These are phyloP conservation scores for Panagrolaimus sp. DNA, from an alignment of 1,140 invertebrate species.

Conservation along the genomic window DNA sequence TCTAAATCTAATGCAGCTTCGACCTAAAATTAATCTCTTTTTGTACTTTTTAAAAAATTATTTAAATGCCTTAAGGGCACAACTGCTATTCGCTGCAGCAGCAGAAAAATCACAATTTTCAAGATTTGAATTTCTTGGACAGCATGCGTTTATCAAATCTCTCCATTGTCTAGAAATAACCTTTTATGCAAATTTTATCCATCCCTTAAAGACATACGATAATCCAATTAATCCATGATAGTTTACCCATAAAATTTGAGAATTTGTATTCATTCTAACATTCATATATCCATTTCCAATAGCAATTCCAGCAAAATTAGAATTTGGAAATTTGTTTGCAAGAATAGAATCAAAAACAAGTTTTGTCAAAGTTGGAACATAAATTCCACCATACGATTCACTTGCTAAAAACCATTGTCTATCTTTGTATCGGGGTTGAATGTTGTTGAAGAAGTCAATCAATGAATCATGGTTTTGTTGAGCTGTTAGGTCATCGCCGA, in stretches of 20 bases:
- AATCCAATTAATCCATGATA: conserved; percentile 27
- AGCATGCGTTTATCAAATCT: conserved; percentile 21
- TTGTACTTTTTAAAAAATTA: conserved; percentile 19
- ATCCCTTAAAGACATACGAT: too few relatives aligned
- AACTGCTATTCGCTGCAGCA: conserved; percentile 23
- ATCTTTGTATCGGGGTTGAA: conserved; percentile 22
- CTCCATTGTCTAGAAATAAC: conserved; percentile 21
- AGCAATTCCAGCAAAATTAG: conserved; percentile 29
- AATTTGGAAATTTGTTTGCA: conserved; percentile 22
- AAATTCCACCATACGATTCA: conserved; percentile 34
- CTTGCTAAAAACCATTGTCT: conserved; percentile 28
- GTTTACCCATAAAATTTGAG: conserved; percentile 16
- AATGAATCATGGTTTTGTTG: conserved; percentile 27
- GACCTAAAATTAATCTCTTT: neutral
- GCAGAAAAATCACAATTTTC: conserved; percentile 21
- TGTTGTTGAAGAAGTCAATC: conserved; percentile 23
- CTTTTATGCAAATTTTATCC: too few relatives aligned
- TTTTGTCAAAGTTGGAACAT: conserved; percentile 28
- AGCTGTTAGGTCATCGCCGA: conserved; percentile 28
- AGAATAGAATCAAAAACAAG: conserved; percentile 20
- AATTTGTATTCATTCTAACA: conserved; percentile 30
- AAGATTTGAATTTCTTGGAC: neutral
- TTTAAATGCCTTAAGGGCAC: neutral
- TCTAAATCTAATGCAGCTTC: too few relatives aligned
- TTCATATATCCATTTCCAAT: conserved; percentile 35